A percentile compares a stretch with the other conserved stretches of the same genome.
phyloP scores from a whole-genome alignment of 2,113 vertebrate genomes.

The Tachysurus vachellii region DNA sequence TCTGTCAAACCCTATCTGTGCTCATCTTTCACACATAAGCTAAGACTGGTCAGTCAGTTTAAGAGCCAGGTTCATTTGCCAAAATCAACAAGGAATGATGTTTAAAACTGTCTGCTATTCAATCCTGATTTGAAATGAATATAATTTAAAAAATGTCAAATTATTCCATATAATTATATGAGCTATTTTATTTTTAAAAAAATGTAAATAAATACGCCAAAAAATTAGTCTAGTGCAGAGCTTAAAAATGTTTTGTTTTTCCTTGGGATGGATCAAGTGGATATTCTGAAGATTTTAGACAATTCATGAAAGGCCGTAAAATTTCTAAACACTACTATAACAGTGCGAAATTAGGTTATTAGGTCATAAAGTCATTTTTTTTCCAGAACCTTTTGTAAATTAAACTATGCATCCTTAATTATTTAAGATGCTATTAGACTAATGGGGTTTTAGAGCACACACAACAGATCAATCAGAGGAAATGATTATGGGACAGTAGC shows the following conservation, averaged over 20 bases:
- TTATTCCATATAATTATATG: neutral
- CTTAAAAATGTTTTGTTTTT: neutral
- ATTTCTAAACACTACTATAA: neutral
- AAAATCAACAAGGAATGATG: neutral
- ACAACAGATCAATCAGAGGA: conserved; percentile 61
- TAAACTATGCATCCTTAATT: conserved; percentile 59
- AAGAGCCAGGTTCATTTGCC: neutral
- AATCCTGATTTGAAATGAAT: neutral
- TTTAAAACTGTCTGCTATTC: neutral
- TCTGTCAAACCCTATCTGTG: conserved; percentile 19
- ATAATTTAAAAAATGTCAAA: neutral
- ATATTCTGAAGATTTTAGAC: neutral
- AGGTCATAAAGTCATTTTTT: neutral
- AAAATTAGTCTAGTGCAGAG: neutral
- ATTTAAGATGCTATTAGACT: conserved; percentile 65
- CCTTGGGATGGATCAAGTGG: too few relatives aligned
- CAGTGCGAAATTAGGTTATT: neutral
- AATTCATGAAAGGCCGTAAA: neutral
- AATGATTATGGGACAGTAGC: conserved; percentile 64
- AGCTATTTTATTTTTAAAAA: neutral
- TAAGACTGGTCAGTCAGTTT: neutral
- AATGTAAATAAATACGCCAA: neutral
- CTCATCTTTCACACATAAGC: neutral
- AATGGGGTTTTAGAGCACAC: conserved; percentile 63
- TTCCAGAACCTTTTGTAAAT: neutral